Conservation (phyloP, 2,888 invertebrate genomes). For the Empis livida region DNA sequence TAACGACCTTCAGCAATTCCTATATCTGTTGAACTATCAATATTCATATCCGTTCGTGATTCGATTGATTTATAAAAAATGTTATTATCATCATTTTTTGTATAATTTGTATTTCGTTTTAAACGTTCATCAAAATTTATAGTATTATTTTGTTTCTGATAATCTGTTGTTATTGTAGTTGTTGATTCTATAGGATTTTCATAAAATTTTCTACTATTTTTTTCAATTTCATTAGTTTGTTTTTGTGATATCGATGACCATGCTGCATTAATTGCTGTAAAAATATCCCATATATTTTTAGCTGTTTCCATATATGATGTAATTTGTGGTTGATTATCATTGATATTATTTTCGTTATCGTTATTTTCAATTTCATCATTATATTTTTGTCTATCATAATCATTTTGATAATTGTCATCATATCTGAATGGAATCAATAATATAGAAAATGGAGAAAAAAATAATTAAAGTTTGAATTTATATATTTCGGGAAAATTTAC, state of each 20-base stretch:
- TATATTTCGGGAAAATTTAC: no score
- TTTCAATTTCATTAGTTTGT: constrained; percentile 14
- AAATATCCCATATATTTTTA: constrained; percentile 28
- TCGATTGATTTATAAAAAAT: not conserved
- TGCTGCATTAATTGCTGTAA: constrained; percentile 24
- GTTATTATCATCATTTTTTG: no score
- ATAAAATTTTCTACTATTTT: constrained; percentile 11
- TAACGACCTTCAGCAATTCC: constrained; percentile 32
- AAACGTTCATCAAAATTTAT: constrained; percentile 6
- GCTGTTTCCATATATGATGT: constrained; percentile 16
- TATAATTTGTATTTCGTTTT: constrained; percentile 15
- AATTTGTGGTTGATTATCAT: not conserved
- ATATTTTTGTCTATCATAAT: no score
- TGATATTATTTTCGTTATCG: not conserved
- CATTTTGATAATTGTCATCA: no score
- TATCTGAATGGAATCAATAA: no score
- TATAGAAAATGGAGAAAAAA: no score
- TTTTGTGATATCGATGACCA: constrained; percentile 25
- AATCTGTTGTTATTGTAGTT: constrained; percentile 10
- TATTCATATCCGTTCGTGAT: no score
- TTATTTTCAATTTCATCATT: not conserved
- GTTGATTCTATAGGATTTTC: constrained; percentile 11
- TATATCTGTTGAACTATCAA: constrained; percentile 5
- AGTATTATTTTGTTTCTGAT: constrained; percentile 10
- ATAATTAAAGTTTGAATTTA: no score